Conservation (phyloP, 2,797 vertebrate species). For the Orientallactaga sibirica region DNA sequence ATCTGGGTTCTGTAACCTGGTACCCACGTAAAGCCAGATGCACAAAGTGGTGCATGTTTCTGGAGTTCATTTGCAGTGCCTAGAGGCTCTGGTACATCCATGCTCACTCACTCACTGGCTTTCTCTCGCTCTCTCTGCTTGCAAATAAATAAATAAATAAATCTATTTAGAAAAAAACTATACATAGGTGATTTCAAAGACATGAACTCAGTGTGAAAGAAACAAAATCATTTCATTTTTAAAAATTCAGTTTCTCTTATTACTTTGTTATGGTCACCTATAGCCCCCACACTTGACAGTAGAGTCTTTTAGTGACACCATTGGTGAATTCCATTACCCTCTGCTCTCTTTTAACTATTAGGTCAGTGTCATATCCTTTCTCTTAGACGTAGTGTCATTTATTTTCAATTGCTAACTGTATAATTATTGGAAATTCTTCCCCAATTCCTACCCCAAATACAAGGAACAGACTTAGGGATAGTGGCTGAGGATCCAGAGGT, state of each 20-base stretch:
- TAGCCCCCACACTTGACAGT: accelerated
- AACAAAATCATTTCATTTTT: not conserved
- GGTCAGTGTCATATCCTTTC: not conserved
- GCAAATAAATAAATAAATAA: too few relatives aligned
- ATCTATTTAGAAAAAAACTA: not conserved
- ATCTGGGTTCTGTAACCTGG: too few relatives aligned
- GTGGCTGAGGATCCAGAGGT: not conserved
- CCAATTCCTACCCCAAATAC: too few relatives aligned
- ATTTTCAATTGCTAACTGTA: not conserved
- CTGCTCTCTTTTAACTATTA: not conserved
- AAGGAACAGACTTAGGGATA: too few relatives aligned
- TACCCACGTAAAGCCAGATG: too few relatives aligned
- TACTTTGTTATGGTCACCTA: not conserved
- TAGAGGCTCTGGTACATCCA: too few relatives aligned
- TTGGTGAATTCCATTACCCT: not conserved
- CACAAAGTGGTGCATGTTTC: too few relatives aligned
- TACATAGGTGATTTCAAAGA: not conserved
- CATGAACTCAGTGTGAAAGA: not conserved
- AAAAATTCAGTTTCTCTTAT: not conserved
- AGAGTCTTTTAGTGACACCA: not conserved
- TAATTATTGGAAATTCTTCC: not conserved
- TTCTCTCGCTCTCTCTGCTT: too few relatives aligned
- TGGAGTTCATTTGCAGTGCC: too few relatives aligned
- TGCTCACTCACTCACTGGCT: too few relatives aligned
- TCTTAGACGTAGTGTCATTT: not conserved